These are phyloP conservation scores for Platycheirus rosarum DNA, from an alignment of 2,888 invertebrate genomes.

Conservation along the genomic window DNA sequence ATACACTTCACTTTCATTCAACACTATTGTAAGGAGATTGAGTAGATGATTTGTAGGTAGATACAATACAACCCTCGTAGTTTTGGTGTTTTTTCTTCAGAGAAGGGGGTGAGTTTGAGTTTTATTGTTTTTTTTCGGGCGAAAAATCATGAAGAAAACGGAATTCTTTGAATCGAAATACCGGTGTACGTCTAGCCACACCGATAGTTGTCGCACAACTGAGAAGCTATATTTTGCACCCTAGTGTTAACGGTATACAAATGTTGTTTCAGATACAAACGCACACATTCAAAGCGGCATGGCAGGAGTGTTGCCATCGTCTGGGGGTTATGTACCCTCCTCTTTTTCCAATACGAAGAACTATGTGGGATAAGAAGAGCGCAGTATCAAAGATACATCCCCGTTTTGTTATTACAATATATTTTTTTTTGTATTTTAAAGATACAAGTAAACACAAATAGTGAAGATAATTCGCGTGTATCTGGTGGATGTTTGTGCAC, in stretches of 20 bases:
- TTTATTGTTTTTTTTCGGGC: constrained; percentile 17
- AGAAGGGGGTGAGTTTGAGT: constrained; percentile 37
- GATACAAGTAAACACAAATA: constrained; percentile 59
- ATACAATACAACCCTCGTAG: constrained; percentile 49
- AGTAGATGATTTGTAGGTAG: constrained; percentile 10
- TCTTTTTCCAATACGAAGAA: constrained; percentile 63
- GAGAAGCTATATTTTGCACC: constrained; percentile 77
- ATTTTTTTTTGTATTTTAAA: constrained; percentile 26
- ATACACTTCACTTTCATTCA: constrained; percentile 57
- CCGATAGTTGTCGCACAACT: constrained; percentile 87
- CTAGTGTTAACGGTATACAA: constrained; percentile 62
- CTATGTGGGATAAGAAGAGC: constrained; percentile 42
- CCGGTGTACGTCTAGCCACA: constrained; percentile 83
- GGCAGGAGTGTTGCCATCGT: constrained; percentile 55
- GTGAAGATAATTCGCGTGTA: constrained; percentile 73
- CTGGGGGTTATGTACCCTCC: constrained; percentile 61
- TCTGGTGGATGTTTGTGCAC: constrained; percentile 68
- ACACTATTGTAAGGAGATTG: constrained; percentile 25
- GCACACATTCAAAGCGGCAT: constrained; percentile 21
- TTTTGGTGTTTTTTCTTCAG: constrained; percentile 31
- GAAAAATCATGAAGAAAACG: constrained; percentile 21
- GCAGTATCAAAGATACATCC: constrained; percentile 62
- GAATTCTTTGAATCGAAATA: constrained; percentile 63
- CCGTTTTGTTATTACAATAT: constrained; percentile 28
- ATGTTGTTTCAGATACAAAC: constrained; percentile 25